These are phyloP conservation scores for Mastomys natalensis DNA, from an alignment of 2,113 vertebrate species.

Conservation along the genomic window DNA sequence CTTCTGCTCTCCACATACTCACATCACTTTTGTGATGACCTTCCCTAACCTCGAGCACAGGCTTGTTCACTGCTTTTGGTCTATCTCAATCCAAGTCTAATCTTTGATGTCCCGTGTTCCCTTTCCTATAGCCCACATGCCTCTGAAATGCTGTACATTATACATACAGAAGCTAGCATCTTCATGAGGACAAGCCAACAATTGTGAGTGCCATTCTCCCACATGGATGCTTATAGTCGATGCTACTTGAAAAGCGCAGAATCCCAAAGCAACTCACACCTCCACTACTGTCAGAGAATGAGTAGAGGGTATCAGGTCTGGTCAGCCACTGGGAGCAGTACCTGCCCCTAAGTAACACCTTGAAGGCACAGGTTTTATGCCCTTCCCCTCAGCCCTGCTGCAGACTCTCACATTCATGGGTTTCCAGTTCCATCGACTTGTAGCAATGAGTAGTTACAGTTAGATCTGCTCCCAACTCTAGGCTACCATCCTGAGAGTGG, in stretches of 20 bases:
- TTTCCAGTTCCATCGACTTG: not conserved
- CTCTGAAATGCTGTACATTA: not conserved
- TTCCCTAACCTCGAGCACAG: not conserved
- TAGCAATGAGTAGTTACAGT: not conserved
- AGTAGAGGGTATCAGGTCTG: not conserved
- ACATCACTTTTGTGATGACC: too few relatives aligned
- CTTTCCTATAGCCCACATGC: not conserved
- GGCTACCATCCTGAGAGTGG: not conserved
- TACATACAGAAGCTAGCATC: not conserved
- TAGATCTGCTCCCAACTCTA: not conserved
- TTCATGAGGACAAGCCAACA: not conserved
- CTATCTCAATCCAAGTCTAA: too few relatives aligned
- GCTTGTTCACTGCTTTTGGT: too few relatives aligned
- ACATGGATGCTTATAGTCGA: not conserved
- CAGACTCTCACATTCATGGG: not conserved
- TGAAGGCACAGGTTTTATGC: too few relatives aligned
- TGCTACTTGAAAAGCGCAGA: not conserved
- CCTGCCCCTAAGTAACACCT: not conserved
- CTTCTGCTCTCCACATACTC: not conserved
- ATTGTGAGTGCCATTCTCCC: too few relatives aligned
- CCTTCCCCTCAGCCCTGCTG: not conserved
- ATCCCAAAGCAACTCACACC: not conserved
- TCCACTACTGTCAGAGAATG: too few relatives aligned
- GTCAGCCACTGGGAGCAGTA: not conserved
- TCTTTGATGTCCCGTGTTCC: not conserved